Conservation (phyloP, 2,888 invertebrate species). For the Herminia tarsipennalis region DNA sequence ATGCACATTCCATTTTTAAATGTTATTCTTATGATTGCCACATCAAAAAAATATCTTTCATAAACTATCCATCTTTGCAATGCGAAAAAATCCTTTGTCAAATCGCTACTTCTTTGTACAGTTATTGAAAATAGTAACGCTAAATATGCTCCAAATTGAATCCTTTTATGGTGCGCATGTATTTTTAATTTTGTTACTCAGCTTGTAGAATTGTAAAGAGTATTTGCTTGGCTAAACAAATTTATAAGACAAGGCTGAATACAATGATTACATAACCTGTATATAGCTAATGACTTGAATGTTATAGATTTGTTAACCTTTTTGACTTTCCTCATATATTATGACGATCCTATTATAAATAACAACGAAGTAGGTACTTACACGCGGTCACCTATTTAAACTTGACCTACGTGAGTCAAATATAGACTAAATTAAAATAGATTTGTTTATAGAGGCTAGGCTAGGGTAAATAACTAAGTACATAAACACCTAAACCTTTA, state of each 20-base stretch:
- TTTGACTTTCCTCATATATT: no score
- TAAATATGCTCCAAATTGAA: conserved; percentile 60
- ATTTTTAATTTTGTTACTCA: conserved; percentile 34
- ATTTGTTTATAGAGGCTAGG: no score
- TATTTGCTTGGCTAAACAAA: conserved; percentile 21
- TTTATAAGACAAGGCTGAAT: conserved; percentile 16
- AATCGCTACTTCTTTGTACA: conserved; percentile 62
- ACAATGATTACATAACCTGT: not conserved
- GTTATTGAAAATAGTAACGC: conserved; percentile 40
- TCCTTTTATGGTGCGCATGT: conserved; percentile 62
- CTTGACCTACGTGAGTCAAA: no score
- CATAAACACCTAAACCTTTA: no score
- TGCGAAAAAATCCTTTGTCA: conserved; percentile 69
- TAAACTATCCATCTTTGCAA: conserved; percentile 57
- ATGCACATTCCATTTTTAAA: conserved; percentile 78
- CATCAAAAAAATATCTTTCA: conserved; percentile 71
- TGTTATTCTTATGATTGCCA: conserved; percentile 68
- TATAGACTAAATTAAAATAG: no score
- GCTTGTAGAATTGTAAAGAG: conserved; percentile 12
- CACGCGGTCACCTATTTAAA: no score
- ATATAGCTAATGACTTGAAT: no score
- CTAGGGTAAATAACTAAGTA: no score
- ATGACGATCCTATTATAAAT: no score
- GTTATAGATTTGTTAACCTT: no score
- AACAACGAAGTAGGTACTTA: no score